Evolutionary conservation across 2,113 vertebrate species (phyloP).

Genomic region (Aplodontia rufa): DNA sequence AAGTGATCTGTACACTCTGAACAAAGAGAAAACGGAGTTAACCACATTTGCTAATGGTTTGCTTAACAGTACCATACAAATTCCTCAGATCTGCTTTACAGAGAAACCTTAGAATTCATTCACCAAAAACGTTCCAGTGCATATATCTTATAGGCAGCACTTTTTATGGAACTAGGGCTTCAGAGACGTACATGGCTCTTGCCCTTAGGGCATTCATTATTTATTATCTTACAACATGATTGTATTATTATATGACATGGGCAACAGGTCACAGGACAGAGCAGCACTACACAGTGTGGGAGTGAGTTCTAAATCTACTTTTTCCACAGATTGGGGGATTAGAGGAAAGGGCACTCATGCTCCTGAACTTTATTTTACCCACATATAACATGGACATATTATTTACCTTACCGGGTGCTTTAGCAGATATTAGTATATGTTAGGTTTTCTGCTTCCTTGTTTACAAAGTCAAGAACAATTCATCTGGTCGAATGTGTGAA

Average conservation of each 20-base stretch:
- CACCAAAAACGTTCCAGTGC: not conserved
- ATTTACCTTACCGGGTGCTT: not conserved
- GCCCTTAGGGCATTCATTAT: not conserved
- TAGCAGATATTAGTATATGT: not conserved
- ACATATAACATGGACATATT: not conserved
- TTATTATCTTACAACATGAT: not conserved
- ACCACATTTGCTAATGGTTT: not conserved
- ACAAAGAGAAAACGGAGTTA: slow-evolving; percentile 4
- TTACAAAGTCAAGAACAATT: not conserved
- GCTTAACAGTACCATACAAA: not conserved
- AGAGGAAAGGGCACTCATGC: not conserved
- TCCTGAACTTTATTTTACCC: not conserved
- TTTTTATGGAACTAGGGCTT: not conserved
- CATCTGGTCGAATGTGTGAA: not conserved
- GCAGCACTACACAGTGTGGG: no score
- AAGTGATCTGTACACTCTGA: not conserved
- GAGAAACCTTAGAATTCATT: slow-evolving; percentile 1
- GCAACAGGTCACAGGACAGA: not conserved
- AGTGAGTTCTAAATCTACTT: not conserved
- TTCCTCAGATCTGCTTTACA: not conserved
- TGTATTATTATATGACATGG: not conserved
- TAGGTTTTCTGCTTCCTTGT: not conserved
- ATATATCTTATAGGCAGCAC: not conserved
- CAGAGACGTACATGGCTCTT: not conserved
- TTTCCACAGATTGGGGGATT: not conserved